A percentile compares a stretch with the other conserved stretches of the same genome.
Conservation (phyloP, 2,113 vertebrate genomes). For the Marmota flaviventris region DNA sequence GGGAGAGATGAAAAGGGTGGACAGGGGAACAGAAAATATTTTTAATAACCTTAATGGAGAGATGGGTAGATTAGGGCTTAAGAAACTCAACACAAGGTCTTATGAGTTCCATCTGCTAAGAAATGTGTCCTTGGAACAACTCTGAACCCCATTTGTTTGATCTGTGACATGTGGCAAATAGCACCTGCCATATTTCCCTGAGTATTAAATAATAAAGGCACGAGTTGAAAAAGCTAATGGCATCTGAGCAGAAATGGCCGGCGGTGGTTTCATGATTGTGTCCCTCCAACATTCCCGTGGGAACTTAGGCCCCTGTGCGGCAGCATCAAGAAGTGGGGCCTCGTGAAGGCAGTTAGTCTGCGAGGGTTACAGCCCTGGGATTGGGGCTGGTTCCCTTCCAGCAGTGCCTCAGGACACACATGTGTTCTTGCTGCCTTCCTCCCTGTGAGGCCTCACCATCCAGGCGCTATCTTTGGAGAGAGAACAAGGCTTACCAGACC, state of each 20-base stretch:
- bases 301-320: not conserved
- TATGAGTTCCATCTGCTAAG: not conserved
- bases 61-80: not conserved
- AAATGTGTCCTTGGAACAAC: not conserved
- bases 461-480: not conserved
- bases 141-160: not conserved
- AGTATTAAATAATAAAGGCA: not conserved
- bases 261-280: not conserved
- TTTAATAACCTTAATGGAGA: constrained; percentile 51
- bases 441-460: not conserved
- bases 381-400: not conserved
- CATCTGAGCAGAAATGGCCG: not conserved
- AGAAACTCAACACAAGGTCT: not conserved
- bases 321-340: too few relatives aligned
- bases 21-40: not conserved
- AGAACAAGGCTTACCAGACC: not conserved
- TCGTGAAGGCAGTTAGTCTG: not conserved
- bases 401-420: not conserved
- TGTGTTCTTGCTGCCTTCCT: not conserved
- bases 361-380: not conserved
- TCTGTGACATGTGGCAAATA: not conserved
- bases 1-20: not conserved
- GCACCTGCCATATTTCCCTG: not conserved
- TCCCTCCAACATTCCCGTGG: not conserved
- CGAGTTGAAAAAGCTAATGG: not conserved